Base-by-base conservation (phyloP, 2,797 vertebrate species). In the Stomatorhinus walkeri region DNA sequence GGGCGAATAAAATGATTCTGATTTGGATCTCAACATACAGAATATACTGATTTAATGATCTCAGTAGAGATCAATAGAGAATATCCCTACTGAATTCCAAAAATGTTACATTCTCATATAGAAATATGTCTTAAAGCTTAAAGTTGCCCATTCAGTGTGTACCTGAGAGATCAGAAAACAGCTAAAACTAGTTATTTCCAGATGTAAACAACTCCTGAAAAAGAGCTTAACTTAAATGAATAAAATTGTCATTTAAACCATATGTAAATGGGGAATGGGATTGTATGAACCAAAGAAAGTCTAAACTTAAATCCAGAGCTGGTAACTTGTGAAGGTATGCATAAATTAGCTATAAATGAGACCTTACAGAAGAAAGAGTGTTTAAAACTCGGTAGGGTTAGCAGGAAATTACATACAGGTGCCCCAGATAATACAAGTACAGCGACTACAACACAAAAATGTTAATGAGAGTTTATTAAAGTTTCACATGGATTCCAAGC, bases 351-450 rank as follows among this genome's bases (percentile, higher is more conserved):
- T 52, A 85, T 85, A 32, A 85, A 85, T 28, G 32, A 28, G 46
- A 28, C 22, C 46, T 51, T 6, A 52, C 46, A 16, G 22, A 85
- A 28, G 49, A 28, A 52, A 49, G 46, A 28, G 24, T 49, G 22
- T 51, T 85, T 85, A 24, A 85, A 52, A 85, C 22, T 28, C 14
- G 22, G 46, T 19, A 32, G 24, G 19, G 16, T 87, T 87, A 87
- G 91, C 85, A 91, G 91, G 89, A 91, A 92, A 93, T 92, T 88
- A 90, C 90, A 91, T 91, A 52, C 92, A 93, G 92, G 91, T 93
- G 92, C 89, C 89, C 90, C 88, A 90, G 91, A 92, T 92, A 92
- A 90, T 87, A 28, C 54, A 89, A 85, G 54, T 48, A 87, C 88
- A 89, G 90, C 88, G 88, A 89, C 89, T 89, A 52, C 88, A 91